A percentile compares a stretch with the other conserved stretches of the same genome.
Evolutionary conservation across 2,888 invertebrate species (phyloP).

Genomic region (Tipula confusa): DNA sequence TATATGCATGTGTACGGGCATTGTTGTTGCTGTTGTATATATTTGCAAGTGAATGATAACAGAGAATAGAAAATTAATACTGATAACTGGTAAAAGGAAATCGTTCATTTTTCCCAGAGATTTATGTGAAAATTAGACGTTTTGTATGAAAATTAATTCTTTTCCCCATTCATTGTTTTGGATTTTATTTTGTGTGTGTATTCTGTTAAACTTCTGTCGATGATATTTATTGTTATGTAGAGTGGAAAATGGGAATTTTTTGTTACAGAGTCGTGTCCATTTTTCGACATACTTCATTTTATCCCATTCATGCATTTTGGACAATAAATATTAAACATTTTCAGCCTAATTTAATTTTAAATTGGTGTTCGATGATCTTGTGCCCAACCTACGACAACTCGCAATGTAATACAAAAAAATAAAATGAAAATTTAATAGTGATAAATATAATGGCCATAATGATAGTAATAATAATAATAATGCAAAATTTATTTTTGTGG

Average conservation of each 20-base stretch:
- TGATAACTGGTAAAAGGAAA: background rate
- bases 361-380: background rate
- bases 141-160: constrained; percentile 9
- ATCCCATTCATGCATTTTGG: background rate
- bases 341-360: constrained; percentile 20
- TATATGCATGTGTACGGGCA: background rate
- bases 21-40: background rate
- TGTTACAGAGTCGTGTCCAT: background rate
- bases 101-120: background rate
- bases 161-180: background rate
- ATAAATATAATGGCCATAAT: background rate
- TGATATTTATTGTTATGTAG: constrained; percentile 20
- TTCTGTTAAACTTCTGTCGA: background rate
- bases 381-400: background rate
- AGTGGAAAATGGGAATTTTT: background rate
- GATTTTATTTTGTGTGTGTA: background rate
- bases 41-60: constrained; percentile 20
- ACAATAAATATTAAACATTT: background rate
- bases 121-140: constrained; percentile 16
- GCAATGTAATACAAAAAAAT: background rate
- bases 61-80: background rate
- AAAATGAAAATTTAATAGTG: background rate
- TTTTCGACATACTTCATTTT: background rate
- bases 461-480: background rate
- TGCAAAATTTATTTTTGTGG: background rate